A percentile compares a stretch with the other conserved stretches of the same genome.
These are phyloP conservation scores for Furcula furcula DNA, from an alignment of 2,888 invertebrate genomes.

Conservation along the genomic window DNA sequence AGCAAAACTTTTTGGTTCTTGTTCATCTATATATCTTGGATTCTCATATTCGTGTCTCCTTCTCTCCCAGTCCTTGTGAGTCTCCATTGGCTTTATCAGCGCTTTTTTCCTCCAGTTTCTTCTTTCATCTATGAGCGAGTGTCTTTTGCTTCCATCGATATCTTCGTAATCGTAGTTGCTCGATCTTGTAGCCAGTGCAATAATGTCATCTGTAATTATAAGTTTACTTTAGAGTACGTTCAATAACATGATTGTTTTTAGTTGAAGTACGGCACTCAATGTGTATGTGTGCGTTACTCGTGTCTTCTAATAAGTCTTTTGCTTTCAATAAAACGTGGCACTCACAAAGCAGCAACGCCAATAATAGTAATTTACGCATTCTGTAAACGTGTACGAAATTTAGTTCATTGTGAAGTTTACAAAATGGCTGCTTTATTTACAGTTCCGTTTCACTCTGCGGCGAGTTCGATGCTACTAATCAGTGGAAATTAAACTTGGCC, in stretches of 20 bases:
- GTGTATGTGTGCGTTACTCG: no score
- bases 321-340: slow-evolving; percentile 18
- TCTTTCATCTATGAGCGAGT: slow-evolving; percentile 56
- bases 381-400: slow-evolving; percentile 23
- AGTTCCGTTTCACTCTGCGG: slow-evolving; percentile 42
- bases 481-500: slow-evolving; percentile 36
- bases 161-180: slow-evolving; percentile 66
- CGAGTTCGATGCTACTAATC: slow-evolving; percentile 38
- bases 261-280: no score
- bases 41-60: slow-evolving; percentile 52
- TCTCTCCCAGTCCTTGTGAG: slow-evolving; percentile 55
- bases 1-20: slow-evolving; percentile 42
- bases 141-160: slow-evolving; percentile 50
- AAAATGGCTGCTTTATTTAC: slow-evolving; percentile 34
- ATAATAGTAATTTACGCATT: slow-evolving; percentile 64
- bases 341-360: slow-evolving; percentile 70
- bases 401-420: slow-evolving; percentile 18
- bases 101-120: slow-evolving; percentile 67
- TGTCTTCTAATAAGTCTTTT: no score
- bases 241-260: no score
- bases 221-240: slow-evolving; percentile 6
- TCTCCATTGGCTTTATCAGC: slow-evolving; percentile 48
- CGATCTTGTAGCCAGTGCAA: slow-evolving; percentile 46
- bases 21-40: slow-evolving; percentile 51
- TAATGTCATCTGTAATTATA: slow-evolving; percentile 58